These are phyloP conservation scores for Hypocryptadius cinnamomeus DNA, from an alignment of 2,113 vertebrate genomes.

Conservation along the genomic window DNA sequence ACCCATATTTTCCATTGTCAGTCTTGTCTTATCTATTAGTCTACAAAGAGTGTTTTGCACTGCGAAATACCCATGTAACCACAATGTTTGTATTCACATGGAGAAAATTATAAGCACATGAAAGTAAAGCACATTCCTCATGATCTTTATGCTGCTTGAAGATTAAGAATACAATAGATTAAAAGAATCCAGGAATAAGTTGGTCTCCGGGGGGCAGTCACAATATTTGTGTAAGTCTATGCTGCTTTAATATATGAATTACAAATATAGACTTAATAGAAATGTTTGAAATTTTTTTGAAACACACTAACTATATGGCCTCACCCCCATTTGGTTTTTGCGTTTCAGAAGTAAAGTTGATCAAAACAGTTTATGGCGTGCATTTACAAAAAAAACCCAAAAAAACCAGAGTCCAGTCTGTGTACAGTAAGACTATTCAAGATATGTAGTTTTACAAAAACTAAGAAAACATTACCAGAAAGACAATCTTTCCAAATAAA, in stretches of 20 bases:
- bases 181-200: constrained; percentile 42
- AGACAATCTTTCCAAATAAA: background rate
- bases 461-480: background rate
- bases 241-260: background rate
- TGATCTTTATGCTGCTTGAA: constrained; percentile 31
- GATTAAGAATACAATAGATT: constrained; percentile 58
- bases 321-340: background rate
- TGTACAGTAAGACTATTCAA: background rate
- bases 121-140: constrained; percentile 42
- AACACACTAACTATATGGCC: background rate
- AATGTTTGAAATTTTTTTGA: background rate
- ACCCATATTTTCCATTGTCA: background rate
- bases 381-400: background rate
- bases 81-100: constrained; percentile 35
- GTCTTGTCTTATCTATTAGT: background rate
- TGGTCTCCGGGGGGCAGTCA: background rate
- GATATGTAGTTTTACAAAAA: background rate
- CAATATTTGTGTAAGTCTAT: background rate
- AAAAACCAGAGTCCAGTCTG: background rate
- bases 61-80: background rate
- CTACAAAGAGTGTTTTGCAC: background rate
- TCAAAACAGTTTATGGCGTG: background rate
- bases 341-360: background rate
- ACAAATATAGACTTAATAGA: background rate
- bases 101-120: constrained; percentile 33